These are phyloP conservation scores for Athetis lepigone DNA, from an alignment of 2,888 invertebrate genomes.

Conservation along the genomic window DNA sequence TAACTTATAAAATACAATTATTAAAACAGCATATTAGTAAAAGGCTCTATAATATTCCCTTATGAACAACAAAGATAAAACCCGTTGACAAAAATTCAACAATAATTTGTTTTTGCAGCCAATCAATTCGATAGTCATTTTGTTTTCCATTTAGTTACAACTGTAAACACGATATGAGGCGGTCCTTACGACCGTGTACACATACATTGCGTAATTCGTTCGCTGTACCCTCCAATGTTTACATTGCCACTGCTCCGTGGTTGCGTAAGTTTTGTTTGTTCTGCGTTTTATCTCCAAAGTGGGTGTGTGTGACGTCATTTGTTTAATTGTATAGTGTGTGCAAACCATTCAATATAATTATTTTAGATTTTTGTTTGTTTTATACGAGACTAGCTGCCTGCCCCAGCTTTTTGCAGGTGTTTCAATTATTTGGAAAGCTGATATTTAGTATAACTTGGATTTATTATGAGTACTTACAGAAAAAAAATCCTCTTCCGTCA, in stretches of 20 bases:
- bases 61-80: constrained; percentile 14
- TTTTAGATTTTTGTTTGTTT: too few species aligned
- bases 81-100: constrained; percentile 26
- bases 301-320: not conserved
- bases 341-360: not conserved
- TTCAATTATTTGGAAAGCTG: too few species aligned
- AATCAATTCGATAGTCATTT: constrained; percentile 54
- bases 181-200: constrained; percentile 32
- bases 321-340: not conserved
- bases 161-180: constrained; percentile 53
- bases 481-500: too few species aligned
- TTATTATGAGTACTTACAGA: too few species aligned
- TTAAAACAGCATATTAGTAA: constrained; percentile 2
- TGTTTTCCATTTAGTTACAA: constrained; percentile 55
- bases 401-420: too few species aligned
- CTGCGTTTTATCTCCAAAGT: constrained; percentile 19
- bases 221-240: constrained; percentile 41
- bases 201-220: constrained; percentile 51
- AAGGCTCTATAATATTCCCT: constrained; percentile 2
- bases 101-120: constrained; percentile 52
- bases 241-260: constrained; percentile 27
- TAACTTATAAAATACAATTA: constrained; percentile 8
- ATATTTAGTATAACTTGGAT: too few species aligned
- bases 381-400: too few species aligned
- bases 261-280: constrained; percentile 22